A percentile compares a stretch with the other conserved stretches of the same genome.
phyloP scores from a whole-genome alignment of 2,113 vertebrate genomes.

The Gorsachius goisagi region DNA sequence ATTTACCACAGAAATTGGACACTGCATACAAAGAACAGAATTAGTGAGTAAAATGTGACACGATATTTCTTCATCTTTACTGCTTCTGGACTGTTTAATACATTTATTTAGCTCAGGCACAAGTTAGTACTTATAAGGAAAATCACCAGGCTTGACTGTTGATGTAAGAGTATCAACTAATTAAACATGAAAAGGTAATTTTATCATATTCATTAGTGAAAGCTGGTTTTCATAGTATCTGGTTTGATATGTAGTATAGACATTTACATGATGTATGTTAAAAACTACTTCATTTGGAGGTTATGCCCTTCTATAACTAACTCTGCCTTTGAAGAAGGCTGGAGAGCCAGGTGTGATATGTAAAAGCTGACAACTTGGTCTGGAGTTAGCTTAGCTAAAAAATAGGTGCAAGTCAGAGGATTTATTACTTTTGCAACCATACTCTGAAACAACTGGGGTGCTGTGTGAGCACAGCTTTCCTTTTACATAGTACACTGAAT shows the following conservation, averaged over 20 bases:
- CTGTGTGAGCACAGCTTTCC: background rate
- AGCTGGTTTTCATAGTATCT: background rate
- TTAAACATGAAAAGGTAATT: background rate
- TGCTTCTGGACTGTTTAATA: background rate
- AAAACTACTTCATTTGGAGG: background rate
- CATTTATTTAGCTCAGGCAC: background rate
- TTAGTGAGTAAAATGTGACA: background rate
- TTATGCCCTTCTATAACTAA: background rate
- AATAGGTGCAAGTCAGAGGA: background rate
- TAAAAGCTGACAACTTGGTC: background rate
- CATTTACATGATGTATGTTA: background rate
- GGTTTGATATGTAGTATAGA: background rate
- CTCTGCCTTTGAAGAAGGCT: background rate
- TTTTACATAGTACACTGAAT: too few relatives aligned
- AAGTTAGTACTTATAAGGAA: background rate
- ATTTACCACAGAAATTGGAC: background rate
- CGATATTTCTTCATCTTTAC: background rate
- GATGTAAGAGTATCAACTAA: background rate
- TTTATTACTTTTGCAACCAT: background rate
- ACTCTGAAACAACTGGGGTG: background rate
- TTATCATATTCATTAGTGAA: background rate
- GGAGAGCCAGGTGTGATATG: background rate
- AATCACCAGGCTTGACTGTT: background rate
- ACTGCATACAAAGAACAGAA: background rate
- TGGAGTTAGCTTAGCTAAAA: background rate